phyloP scores from a whole-genome alignment of 2,797 vertebrate species.

The Sebastes taczanowskii region DNA sequence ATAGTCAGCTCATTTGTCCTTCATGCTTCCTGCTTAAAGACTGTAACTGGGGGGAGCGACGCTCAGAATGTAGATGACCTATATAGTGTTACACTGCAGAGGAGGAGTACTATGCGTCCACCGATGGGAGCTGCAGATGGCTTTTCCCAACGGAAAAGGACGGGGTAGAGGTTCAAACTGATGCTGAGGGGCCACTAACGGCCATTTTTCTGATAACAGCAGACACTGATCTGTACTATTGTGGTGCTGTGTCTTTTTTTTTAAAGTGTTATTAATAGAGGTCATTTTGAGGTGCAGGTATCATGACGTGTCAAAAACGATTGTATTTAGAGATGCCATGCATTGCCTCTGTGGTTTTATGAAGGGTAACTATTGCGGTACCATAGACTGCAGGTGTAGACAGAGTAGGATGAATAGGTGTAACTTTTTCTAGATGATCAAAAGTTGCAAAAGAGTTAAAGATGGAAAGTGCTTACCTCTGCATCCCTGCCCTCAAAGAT shows the following conservation, averaged over 20 bases:
- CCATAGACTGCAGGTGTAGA: not conserved
- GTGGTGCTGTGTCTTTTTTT: not conserved
- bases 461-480: constrained; percentile 88
- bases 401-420: not conserved
- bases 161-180: constrained; percentile 37
- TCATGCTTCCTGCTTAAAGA: constrained; percentile 80
- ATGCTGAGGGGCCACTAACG: constrained; percentile 24
- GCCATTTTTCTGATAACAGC: constrained; percentile 2
- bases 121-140: constrained; percentile 34
- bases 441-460: constrained; percentile 58
- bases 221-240: not conserved
- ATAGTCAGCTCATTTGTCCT: constrained; percentile 77
- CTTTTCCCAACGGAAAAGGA: constrained; percentile 35
- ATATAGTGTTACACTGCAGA: constrained; percentile 80
- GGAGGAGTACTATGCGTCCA: constrained; percentile 38
- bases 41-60: constrained; percentile 58
- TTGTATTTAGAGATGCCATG: not conserved
- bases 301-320: not conserved
- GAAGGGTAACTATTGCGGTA: not conserved
- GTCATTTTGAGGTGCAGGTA: not conserved
- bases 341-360: not conserved
- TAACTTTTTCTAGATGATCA: constrained; percentile 26
- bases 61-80: constrained; percentile 81
- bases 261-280: not conserved
- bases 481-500: constrained; percentile 95